Base-by-base conservation (phyloP, 2,113 vertebrate species). In the Nothocercus nigrocapillus region DNA sequence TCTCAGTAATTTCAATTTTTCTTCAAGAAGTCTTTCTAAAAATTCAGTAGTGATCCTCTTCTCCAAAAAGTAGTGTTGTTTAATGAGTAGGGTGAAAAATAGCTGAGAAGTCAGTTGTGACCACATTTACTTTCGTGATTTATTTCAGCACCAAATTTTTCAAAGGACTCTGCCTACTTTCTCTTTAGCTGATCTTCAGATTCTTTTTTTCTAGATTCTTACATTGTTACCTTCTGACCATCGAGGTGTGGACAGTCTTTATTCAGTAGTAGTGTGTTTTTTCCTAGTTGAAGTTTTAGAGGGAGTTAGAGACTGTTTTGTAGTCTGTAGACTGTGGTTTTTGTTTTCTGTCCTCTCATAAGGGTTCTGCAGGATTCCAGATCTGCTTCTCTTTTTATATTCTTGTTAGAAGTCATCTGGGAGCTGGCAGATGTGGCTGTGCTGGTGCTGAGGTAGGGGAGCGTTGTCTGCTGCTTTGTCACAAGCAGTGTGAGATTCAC, bases 341-440 rank as follows among this genome's bases (percentile, higher is more conserved):
- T 36, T 36, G 36, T 36, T 10, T 24, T 49, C 21, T 84, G 59
- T 15, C 17, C 4, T 40, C 18, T 42, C 25, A 6, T 36, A 38
- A 17, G 61, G 32, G 18, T 69, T 53, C 56, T 28, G 3, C 19
- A 47, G 38, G 16, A 10, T 78, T 40, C 25, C 8, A 9, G 2
- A 0, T 9, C 0, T 1, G 64, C 64, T 51, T 13, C 20, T 32
- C 34, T 56, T n/a, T 45, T 28, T 28, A 15, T 63, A 14, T 22
- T 63, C 36, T 40, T 59, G 5, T 45, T 40, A 67, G 11, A 34
- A 82, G 6, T 80, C 45, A 56, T 2, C 54, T 44, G 47, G 19
- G 44, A 84, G 13, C 14, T 76, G 28, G 11, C 21, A 32, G 47
- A 21, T 61, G 21, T 5, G 17, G 18, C n/a, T 2, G 1, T 51